Percentiles rank a stretch among this genome's conserved stretches.
Evolutionary conservation across 2,113 vertebrate genomes (phyloP).

Genomic region (Plestiodon gilberti): DNA sequence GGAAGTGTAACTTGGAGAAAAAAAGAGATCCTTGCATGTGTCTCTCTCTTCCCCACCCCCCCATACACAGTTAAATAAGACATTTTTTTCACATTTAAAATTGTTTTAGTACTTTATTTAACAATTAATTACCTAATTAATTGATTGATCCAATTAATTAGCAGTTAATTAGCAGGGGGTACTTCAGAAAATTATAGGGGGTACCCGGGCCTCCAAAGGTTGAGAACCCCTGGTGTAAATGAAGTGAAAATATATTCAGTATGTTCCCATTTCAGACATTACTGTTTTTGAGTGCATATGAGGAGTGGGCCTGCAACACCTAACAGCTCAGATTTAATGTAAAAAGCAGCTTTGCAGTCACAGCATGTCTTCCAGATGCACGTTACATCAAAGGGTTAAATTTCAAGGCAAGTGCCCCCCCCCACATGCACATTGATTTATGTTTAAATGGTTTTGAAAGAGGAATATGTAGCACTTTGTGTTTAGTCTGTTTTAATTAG

Average conservation of each 20-base stretch:
- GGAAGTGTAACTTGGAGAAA: too few relatives aligned
- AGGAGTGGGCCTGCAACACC: neutral
- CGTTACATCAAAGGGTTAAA: neutral
- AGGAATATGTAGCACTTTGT: conserved; percentile 13
- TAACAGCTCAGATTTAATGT: neutral
- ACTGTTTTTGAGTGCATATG: neutral
- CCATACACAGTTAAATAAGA: too few relatives aligned
- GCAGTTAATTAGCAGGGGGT: too few relatives aligned
- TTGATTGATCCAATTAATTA: too few relatives aligned
- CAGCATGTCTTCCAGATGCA: neutral
- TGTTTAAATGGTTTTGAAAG: neutral
- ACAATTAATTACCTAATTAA: too few relatives aligned
- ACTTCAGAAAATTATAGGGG: too few relatives aligned
- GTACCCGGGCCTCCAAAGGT: too few relatives aligned
- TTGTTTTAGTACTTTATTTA: too few relatives aligned
- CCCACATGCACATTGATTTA: neutral
- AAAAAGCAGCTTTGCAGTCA: neutral
- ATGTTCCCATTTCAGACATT: neutral
- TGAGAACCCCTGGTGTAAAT: neutral
- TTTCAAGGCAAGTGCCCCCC: neutral
- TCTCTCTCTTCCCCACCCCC: too few relatives aligned
- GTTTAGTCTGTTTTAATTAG: conserved; percentile 23
- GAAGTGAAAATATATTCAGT: neutral
- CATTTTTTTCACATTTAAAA: too few relatives aligned
- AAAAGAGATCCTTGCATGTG: too few relatives aligned